These are phyloP conservation scores for Pseudopodoces humilis DNA, from an alignment of 2,113 vertebrate genomes.

Conservation along the genomic window DNA sequence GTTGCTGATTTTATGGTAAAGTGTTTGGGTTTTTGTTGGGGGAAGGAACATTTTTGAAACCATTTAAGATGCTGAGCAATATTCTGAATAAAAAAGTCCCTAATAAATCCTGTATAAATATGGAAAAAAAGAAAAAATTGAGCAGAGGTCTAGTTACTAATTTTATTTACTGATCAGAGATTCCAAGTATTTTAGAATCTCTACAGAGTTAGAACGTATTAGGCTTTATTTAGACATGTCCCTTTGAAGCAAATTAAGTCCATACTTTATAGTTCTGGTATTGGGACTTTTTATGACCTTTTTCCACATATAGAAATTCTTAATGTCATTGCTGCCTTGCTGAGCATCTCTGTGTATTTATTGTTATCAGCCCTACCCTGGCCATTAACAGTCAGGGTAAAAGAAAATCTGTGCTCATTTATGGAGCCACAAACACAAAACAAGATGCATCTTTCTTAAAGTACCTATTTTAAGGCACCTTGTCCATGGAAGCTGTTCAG, in stretches of 20 bases:
- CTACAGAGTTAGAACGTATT: background rate
- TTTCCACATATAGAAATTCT: background rate
- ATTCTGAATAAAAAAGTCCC: background rate
- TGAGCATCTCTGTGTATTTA: background rate
- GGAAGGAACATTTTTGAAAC: background rate
- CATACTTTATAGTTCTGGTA: background rate
- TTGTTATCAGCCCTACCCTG: background rate
- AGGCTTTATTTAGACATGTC: background rate
- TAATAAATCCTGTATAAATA: background rate
- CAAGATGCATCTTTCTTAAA: background rate
- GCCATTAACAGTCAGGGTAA: background rate
- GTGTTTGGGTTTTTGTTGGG: background rate
- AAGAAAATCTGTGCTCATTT: background rate
- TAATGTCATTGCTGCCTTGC: background rate
- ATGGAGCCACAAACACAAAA: background rate
- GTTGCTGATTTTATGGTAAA: background rate
- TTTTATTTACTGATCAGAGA: background rate
- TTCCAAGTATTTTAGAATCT: background rate
- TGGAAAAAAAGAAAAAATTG: background rate
- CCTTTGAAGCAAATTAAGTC: background rate
- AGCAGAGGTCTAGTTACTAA: background rate
- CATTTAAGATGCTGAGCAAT: background rate
- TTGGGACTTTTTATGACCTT: background rate
- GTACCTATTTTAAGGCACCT: background rate
- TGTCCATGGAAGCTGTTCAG: background rate